Percentiles rank a stretch among this genome's conserved stretches.
These are phyloP conservation scores for Garra rufa DNA, from an alignment of 2,113 vertebrate species.

Conservation along the genomic window DNA sequence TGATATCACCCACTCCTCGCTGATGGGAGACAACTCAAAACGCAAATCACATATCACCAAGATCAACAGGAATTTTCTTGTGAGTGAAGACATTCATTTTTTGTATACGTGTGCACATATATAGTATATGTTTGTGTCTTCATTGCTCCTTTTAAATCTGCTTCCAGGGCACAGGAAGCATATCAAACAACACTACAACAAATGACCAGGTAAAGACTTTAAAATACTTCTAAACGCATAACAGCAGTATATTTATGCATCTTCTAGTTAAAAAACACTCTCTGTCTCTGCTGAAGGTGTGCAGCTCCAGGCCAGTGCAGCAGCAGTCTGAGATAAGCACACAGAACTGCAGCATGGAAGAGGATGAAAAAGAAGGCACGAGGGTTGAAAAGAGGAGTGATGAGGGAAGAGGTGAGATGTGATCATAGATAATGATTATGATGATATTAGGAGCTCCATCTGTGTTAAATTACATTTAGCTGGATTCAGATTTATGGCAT, in stretches of 20 bases:
- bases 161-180: conserved; percentile 48
- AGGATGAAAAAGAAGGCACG: conserved; percentile 75
- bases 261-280: conserved; percentile 41
- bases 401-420: conserved; percentile 48
- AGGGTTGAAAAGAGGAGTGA: conserved; percentile 69
- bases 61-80: conserved; percentile 81
- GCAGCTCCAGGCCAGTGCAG: conserved; percentile 71
- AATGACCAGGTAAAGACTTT: conserved; percentile 40
- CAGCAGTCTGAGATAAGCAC: conserved; percentile 76
- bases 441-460: conserved; percentile 27
- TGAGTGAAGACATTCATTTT: conserved; percentile 60
- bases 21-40: conserved; percentile 86
- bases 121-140: not conserved
- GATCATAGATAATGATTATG: conserved; percentile 20
- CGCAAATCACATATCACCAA: conserved; percentile 85
- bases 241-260: conserved; percentile 6
- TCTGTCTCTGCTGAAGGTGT: conserved; percentile 63
- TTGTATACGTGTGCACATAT: not conserved
- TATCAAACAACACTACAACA: conserved; percentile 46
- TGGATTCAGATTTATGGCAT: conserved; percentile 33
- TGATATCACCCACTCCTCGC: conserved; percentile 85
- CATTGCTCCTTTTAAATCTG: not conserved
- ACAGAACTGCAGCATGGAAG: conserved; percentile 80
- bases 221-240: not conserved
- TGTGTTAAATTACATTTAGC: conserved; percentile 43